These are phyloP conservation scores for Leptopterna dolabrata DNA, from an alignment of 2,888 invertebrate species.

Conservation along the genomic window DNA sequence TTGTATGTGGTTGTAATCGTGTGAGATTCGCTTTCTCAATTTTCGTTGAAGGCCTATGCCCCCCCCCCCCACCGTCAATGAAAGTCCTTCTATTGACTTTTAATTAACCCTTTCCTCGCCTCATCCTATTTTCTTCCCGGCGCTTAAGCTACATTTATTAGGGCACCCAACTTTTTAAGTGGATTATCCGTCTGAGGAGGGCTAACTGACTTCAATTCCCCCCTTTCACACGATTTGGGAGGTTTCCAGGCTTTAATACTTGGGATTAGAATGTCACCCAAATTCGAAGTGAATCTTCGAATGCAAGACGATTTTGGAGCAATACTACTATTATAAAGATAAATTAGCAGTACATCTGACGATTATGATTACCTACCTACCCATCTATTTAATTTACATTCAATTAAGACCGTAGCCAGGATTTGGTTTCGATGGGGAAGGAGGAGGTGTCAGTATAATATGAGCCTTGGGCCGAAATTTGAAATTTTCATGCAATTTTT, in stretches of 20 bases:
- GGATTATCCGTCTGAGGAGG: background rate
- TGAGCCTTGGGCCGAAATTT: too few relatives aligned
- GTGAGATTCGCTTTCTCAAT: background rate
- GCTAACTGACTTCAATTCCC: background rate
- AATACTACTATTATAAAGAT: too few relatives aligned
- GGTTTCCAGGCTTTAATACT: background rate
- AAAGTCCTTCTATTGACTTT: background rate
- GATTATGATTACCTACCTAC: too few relatives aligned
- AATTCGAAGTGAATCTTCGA: too few relatives aligned
- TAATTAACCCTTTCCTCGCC: background rate
- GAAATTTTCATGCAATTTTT: too few relatives aligned
- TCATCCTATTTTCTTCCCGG: background rate
- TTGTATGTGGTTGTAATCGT: background rate
- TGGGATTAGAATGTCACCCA: background rate
- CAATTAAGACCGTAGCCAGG: too few relatives aligned
- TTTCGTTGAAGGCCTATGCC: background rate
- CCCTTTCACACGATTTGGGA: background rate
- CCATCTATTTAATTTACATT: too few relatives aligned
- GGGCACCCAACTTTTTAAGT: background rate
- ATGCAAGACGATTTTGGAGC: too few relatives aligned
- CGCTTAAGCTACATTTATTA: conserved; percentile 2
- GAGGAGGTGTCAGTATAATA: too few relatives aligned
- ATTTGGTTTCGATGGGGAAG: too few relatives aligned
- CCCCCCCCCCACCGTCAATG: background rate
- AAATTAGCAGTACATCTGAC: too few relatives aligned